These are phyloP conservation scores for Equus quagga DNA, from an alignment of 2,113 vertebrate genomes.

Conservation along the genomic window DNA sequence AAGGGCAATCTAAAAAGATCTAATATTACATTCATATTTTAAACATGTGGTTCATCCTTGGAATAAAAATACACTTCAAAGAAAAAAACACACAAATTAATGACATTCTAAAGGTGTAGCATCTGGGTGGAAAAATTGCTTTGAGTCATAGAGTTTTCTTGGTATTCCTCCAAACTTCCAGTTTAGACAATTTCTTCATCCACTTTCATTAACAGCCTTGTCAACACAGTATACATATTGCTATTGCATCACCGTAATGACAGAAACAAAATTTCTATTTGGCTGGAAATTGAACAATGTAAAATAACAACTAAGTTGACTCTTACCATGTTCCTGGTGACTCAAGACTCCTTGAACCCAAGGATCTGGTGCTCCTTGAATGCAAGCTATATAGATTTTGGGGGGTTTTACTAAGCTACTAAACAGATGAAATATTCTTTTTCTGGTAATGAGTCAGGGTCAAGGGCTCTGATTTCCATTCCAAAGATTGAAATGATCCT, in stretches of 20 bases:
- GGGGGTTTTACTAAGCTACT: background rate
- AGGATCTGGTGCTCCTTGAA: background rate
- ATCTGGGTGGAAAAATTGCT: background rate
- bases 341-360: background rate
- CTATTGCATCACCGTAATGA: background rate
- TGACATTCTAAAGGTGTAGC: background rate
- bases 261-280: background rate
- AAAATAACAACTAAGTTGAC: background rate
- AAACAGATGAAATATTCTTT: background rate
- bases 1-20: slow-evolving; percentile 2
- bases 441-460: background rate
- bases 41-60: background rate
- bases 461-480: background rate
- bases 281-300: background rate
- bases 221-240: background rate
- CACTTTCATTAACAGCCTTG: background rate
- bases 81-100: background rate
- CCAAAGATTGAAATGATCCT: background rate
- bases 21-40: background rate
- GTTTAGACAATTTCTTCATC: background rate
- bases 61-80: background rate
- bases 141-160: background rate
- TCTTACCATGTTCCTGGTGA: background rate
- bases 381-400: background rate
- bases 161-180: background rate